Base-by-base conservation (phyloP, 2,888 invertebrate genomes). In the Carcina quercana region DNA sequence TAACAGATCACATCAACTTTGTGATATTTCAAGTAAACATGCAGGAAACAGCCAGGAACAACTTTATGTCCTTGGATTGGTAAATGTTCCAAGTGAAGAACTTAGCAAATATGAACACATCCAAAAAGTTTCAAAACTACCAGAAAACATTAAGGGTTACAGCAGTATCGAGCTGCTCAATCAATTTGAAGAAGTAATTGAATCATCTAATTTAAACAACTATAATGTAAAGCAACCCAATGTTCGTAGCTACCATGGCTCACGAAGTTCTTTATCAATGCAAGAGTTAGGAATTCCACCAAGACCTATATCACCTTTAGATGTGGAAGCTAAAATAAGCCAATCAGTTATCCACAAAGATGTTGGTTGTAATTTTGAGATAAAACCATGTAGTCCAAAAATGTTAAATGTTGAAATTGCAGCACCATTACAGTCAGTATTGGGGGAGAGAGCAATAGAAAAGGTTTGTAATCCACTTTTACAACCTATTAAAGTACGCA, bases 301-400 rank as follows among this genome's bases (percentile, higher is more conserved):
- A n/a, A 63, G 83, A 21, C 72, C 83, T 20, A 32, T 78, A 14
- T 83, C 83, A 20, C 83, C 83, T 34, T 59, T 84, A 40, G 85
- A 85, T 60, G 85, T 85, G 20, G 85, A 85, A 62, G 65, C 84
- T 26, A 85, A 85, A 65, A 85, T 85, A 47, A 85, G 82, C 47
- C 85, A 85, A 43, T 85, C 85, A 7, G 72, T 85, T 13, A 85
- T 85, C 41, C 84, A 84, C 44, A 85, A 85, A 61, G 85, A 85
- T 50, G 85, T 85, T 30, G 80, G 83, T 15, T 85, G 84, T 50
- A 85, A 85, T 55, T 85, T 84, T 66, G 85, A 85, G 66, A 83
- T 85, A 38, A 82, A 71, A 42, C 85, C 83, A 14, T 85, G 83
- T 45, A 85, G 84, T 57, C 85, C 85, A 31, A 72, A 78, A 68